phyloP scores from a whole-genome alignment of 2,113 vertebrate genomes.

The Nipponia nippon region DNA sequence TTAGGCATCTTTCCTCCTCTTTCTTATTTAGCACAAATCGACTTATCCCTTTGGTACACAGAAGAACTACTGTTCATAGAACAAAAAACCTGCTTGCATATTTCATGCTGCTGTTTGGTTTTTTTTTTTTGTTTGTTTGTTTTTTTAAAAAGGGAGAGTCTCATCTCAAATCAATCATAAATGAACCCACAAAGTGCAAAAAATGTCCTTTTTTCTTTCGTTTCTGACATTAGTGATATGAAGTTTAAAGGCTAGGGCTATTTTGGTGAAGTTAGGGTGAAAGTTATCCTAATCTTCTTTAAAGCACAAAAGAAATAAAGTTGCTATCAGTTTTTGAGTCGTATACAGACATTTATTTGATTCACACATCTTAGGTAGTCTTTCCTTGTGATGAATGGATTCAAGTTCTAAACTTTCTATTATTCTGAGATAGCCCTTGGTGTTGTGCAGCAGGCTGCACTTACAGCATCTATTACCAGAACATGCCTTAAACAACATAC shows the following conservation, averaged over 20 bases:
- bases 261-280: neutral
- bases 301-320: constrained; percentile 9
- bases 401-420: constrained; percentile 15
- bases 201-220: neutral
- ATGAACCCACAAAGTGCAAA: neutral
- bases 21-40: neutral
- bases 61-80: neutral
- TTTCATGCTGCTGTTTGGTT: neutral
- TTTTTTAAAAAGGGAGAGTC: neutral
- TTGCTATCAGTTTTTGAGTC: neutral
- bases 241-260: neutral
- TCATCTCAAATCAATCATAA: neutral
- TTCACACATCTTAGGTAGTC: neutral
- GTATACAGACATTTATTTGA: neutral
- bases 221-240: neutral
- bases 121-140: too few relatives aligned
- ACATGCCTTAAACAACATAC: constrained; percentile 25
- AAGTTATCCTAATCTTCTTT: neutral
- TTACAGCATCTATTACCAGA: constrained; percentile 21
- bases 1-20: neutral
- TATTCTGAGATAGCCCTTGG: constrained; percentile 3
- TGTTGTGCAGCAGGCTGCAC: neutral
- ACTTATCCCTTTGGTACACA: neutral
- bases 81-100: neutral
- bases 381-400: constrained; percentile 19